These are phyloP conservation scores for Andrena chrysosceles DNA, from an alignment of 2,888 invertebrate genomes.

Conservation along the genomic window DNA sequence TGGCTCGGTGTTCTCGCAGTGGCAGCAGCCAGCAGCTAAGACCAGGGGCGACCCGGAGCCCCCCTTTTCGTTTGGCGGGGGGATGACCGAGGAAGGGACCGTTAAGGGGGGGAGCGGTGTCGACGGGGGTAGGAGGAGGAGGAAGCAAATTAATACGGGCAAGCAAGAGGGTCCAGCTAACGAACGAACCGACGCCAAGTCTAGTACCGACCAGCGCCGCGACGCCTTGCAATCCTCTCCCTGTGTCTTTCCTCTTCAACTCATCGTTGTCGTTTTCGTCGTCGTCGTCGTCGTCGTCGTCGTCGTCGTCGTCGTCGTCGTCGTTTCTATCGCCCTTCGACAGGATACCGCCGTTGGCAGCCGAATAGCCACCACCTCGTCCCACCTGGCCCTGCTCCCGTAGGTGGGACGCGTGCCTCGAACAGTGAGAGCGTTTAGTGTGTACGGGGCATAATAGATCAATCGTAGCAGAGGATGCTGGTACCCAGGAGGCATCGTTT, in stretches of 20 bases:
- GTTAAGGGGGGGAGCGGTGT: slow-evolving; percentile 41
- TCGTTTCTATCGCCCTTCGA: slow-evolving; percentile 3
- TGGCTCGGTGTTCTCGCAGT: slow-evolving; percentile 65
- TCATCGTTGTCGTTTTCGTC: slow-evolving; percentile 22
- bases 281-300: slow-evolving; percentile 25
- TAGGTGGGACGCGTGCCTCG: slow-evolving; percentile 45
- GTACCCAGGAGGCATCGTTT: slow-evolving; percentile 45
- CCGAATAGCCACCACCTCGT: slow-evolving; percentile 4
- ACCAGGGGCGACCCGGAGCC: slow-evolving; percentile 78
- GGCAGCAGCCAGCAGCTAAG: slow-evolving; percentile 73
- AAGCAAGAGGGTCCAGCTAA: slow-evolving; percentile 83
- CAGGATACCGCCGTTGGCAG: slow-evolving; percentile 19
- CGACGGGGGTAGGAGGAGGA: slow-evolving; percentile 69
- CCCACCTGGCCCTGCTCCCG: slow-evolving; percentile 18
- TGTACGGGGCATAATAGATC: slow-evolving; percentile 53
- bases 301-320: slow-evolving; percentile 28
- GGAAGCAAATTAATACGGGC: slow-evolving; percentile 84
- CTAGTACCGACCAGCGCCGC: slow-evolving; percentile 82
- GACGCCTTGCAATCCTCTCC: slow-evolving; percentile 73
- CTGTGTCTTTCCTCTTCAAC: slow-evolving; percentile 56
- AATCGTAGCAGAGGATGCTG: slow-evolving; percentile 40
- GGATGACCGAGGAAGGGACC: slow-evolving; percentile 62
- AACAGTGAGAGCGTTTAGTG: slow-evolving; percentile 56
- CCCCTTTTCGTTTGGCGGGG: slow-evolving; percentile 68
- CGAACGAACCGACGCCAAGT: slow-evolving; percentile 84